A percentile compares a stretch with the other conserved stretches of the same genome.
Evolutionary conservation across 2,797 vertebrate species (phyloP).

Genomic region (Setipinna tenuifilis): DNA sequence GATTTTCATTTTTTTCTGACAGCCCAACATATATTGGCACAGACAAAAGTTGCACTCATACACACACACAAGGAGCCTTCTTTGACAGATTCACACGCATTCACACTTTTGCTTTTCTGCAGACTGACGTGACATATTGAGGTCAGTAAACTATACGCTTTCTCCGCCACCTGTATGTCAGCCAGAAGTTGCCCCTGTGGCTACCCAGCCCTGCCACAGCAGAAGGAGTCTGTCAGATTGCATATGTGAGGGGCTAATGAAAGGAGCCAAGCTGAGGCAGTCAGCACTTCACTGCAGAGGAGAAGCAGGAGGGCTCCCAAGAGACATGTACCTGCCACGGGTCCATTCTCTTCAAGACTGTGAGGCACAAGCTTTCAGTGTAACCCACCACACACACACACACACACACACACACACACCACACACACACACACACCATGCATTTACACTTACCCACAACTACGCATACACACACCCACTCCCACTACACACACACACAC

Average conservation of each 20-base stretch:
- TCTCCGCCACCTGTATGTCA: neutral
- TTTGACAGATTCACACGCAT: neutral
- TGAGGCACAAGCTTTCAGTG: neutral
- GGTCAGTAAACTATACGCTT: conserved; percentile 39
- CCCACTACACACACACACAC: too few relatives aligned
- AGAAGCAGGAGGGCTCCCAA: neutral
- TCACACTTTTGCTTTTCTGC: neutral
- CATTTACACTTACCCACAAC: too few relatives aligned
- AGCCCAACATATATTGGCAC: too few relatives aligned
- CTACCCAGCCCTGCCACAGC: conserved; percentile 17
- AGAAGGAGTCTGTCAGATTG: neutral
- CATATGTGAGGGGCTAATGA: neutral
- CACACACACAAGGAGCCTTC: neutral
- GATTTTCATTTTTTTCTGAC: too few relatives aligned
- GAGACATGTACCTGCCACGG: neutral
- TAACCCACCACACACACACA: neutral
- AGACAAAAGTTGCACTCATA: neutral
- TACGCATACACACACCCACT: too few relatives aligned
- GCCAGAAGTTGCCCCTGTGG: conserved; percentile 15
- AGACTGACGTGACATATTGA: conserved; percentile 50
- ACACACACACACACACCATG: too few relatives aligned
- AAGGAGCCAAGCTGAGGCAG: neutral
- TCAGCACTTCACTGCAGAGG: neutral
- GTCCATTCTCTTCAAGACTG: neutral
- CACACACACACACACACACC: too few relatives aligned